phyloP scores from a whole-genome alignment of 2,113 vertebrate species.

The Casuarius casuarius region DNA sequence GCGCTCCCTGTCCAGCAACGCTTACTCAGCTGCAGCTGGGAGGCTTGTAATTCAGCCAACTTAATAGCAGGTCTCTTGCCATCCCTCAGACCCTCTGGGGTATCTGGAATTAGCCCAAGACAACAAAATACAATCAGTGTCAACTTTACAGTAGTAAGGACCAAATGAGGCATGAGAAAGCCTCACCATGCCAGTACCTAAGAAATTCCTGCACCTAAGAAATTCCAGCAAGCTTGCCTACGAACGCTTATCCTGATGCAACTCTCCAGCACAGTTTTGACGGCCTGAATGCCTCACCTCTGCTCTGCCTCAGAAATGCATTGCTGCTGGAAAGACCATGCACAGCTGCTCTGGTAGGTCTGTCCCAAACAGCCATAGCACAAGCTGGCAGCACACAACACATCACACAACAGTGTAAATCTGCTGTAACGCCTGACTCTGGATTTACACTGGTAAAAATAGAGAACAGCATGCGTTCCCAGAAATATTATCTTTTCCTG shows the following conservation, averaged over 20 bases:
- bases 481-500: not conserved
- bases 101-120: not conserved
- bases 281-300: not conserved
- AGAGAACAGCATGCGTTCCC: not conserved
- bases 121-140: not conserved
- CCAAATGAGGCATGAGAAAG: not conserved
- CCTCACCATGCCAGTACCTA: not conserved
- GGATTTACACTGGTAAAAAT: not conserved
- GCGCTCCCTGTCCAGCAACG: not conserved
- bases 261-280: not conserved
- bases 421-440: not conserved
- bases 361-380: not conserved
- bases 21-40: not conserved
- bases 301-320: not conserved
- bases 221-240: not conserved
- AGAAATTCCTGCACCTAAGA: no score
- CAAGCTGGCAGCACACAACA: not conserved
- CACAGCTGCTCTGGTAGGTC: not conserved
- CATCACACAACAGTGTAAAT: not conserved
- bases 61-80: not conserved
- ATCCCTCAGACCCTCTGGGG: not conserved
- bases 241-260: not conserved
- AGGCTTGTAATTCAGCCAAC: not conserved
- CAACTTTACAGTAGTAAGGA: not conserved
- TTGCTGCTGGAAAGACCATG: not conserved